Base-by-base conservation (phyloP, 2,797 vertebrate species). In the Erpetoichthys calabaricus region DNA sequence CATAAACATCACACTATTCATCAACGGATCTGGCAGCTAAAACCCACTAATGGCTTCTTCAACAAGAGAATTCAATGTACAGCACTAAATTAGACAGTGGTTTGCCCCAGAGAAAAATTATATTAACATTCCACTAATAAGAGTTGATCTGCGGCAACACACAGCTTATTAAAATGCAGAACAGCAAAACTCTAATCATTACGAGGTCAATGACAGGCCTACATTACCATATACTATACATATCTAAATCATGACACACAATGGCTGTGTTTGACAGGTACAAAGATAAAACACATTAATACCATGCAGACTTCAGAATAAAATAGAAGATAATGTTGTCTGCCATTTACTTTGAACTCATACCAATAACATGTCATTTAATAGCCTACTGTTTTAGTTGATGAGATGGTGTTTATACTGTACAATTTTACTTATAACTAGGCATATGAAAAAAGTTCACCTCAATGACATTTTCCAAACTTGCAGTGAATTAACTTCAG, bases 1-100 rank as follows among this genome's bases (percentile, higher is more conserved):
- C 43, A 8, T 8, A 25, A 54, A 54, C 44, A 59, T 59, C 58
- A 44, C 41, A 45, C 52, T 59, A 45, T 45, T 10, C 47, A 53
- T 55, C 53, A 60, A 42, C 10, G 43, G 10, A 59, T 25, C 41
- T 42, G 52, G 56, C 54, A 7, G 44, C 49, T 45, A 41, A 44
- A 56, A 52, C 44, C 7, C 43, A 51, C n/a, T 8, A 45, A 51
- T 9, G 5, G 46, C 8, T 10, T 44, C 52, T 43, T 42, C n/a
- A 59, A 54, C 8, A 45, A 53, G 45, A 54, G 54, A 54, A 59
- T 59, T 45, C 42, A 44, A 5, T 3, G 52, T 56, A 25, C 25
- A 25, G 25, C 25, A 25, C 25, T 25, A 25, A 25, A 25, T 25
- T 3, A 49, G 4, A 7, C 47, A 49, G 47, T 7, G 47, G 47